phyloP scores from a whole-genome alignment of 2,888 invertebrate species.

The Ganaspis brasiliensis region DNA sequence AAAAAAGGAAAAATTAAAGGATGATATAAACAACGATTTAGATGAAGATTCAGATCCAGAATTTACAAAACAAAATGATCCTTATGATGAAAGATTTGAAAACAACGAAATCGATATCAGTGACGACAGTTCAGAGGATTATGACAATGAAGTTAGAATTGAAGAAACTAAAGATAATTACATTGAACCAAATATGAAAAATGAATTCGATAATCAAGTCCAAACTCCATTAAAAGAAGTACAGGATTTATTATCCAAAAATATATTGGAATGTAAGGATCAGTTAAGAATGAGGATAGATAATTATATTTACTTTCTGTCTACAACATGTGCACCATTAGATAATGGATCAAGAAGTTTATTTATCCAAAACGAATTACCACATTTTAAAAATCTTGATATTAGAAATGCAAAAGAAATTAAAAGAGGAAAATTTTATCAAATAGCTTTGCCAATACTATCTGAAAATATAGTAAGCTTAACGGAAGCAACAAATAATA shows the following conservation, averaged over 20 bases:
- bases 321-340: not conserved
- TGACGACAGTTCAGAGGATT: too few species aligned
- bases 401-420: not conserved
- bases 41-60: too few species aligned
- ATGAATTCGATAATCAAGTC: too few species aligned
- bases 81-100: not conserved
- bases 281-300: not conserved
- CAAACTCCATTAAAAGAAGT: too few species aligned
- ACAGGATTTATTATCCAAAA: not conserved
- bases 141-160: too few species aligned
- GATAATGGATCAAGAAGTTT: not conserved
- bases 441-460: not conserved
- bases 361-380: not conserved
- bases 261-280: not conserved
- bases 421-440: not conserved
- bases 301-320: not conserved
- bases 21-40: too few species aligned
- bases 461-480: too few species aligned
- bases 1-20: too few species aligned
- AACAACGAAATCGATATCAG: too few species aligned
- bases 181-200: too few species aligned
- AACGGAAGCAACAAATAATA: too few species aligned
- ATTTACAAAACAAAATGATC: not conserved
- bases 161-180: too few species aligned
- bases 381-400: not conserved